These are phyloP conservation scores for Apogon talboti DNA, from an alignment of 2,797 vertebrate genomes.

Conservation along the genomic window DNA sequence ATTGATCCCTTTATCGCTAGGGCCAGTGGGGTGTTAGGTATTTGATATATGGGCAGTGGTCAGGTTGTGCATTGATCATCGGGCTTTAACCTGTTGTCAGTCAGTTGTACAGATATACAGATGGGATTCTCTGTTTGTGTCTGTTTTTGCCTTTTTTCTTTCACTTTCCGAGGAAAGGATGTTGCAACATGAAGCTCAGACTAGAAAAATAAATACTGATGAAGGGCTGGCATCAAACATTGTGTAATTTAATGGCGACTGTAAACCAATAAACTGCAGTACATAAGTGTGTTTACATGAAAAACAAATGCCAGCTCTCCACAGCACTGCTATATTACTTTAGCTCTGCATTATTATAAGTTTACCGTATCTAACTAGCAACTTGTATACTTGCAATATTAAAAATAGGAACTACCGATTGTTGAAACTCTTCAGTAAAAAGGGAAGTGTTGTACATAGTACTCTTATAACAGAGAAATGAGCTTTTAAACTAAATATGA, in stretches of 20 bases:
- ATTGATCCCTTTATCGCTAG: conserved; percentile 40
- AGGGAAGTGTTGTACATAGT: not conserved
- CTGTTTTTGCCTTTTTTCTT: not conserved
- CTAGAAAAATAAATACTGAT: not conserved
- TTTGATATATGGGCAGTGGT: conserved; percentile 41
- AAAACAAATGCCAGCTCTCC: too few species aligned
- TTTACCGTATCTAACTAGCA: too few species aligned
- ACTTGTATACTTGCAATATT: too few species aligned
- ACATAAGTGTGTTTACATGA: too few species aligned
- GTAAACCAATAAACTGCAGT: too few species aligned
- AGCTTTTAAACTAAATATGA: not conserved
- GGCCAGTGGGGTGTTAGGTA: conserved; percentile 24
- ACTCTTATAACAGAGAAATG: not conserved
- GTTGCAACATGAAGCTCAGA: not conserved
- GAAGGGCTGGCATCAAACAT: too few species aligned
- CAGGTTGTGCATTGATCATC: conserved; percentile 42
- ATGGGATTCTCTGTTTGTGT: not conserved
- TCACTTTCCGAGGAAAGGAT: not conserved
- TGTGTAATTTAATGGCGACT: too few species aligned
- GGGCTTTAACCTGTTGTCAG: conserved; percentile 57
- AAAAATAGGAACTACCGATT: not conserved
- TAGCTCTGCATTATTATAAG: too few species aligned
- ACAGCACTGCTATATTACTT: too few species aligned
- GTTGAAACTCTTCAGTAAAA: not conserved
- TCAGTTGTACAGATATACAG: conserved; percentile 17